A percentile compares a stretch with the other conserved stretches of the same genome.
phyloP scores from a whole-genome alignment of 2,888 invertebrate species.

The Tipula vernalis region DNA sequence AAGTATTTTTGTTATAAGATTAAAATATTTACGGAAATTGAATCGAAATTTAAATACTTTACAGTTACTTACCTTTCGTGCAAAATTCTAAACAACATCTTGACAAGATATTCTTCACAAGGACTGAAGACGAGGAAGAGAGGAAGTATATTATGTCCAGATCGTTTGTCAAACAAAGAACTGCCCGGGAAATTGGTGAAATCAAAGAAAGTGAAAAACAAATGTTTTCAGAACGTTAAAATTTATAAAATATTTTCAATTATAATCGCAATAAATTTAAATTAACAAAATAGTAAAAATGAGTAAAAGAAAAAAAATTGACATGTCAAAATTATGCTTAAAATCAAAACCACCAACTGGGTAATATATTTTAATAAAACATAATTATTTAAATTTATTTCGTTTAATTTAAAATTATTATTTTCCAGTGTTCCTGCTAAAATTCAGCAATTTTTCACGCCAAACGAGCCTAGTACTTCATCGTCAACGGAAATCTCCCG shows the following conservation, averaged over 20 bases:
- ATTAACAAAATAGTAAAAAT: not conserved
- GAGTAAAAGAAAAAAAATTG: not conserved
- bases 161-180: constrained; percentile 6
- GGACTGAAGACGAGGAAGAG: constrained; percentile 24
- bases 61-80: constrained; percentile 25
- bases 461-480: not conserved
- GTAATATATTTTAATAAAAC: not conserved
- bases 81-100: constrained; percentile 22
- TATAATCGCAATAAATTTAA: not conserved
- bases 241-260: not conserved
- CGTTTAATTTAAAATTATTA: not conserved
- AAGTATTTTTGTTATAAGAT: constrained; percentile 19
- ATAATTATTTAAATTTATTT: not conserved
- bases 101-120: constrained; percentile 14
- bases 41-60: not conserved
- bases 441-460: not conserved
- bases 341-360: not conserved
- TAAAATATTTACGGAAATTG: not conserved
- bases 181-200: not conserved
- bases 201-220: not conserved
- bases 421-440: not conserved
- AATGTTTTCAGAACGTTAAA: not conserved
- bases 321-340: not conserved
- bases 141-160: constrained; percentile 23
- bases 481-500: not conserved